These are phyloP conservation scores for Crotophaga sulcirostris DNA, from an alignment of 2,113 vertebrate species.

Conservation along the genomic window DNA sequence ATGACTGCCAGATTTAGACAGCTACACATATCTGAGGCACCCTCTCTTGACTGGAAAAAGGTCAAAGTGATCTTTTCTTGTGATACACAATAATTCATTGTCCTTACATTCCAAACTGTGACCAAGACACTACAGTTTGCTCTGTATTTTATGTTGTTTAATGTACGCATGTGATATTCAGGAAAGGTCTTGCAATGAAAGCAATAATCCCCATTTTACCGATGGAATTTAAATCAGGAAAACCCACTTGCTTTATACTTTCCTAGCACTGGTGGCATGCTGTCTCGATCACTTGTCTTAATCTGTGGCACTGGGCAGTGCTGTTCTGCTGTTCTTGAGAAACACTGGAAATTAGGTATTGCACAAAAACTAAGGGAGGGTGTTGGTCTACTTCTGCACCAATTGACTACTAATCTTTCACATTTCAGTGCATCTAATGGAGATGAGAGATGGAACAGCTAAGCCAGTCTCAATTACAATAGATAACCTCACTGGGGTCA, in stretches of 20 bases:
- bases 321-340: not conserved
- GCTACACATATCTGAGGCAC: not conserved
- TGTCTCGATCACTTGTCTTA: not conserved
- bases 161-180: not conserved
- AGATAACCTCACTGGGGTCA: not conserved
- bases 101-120: not conserved
- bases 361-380: not conserved
- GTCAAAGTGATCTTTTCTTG: conserved; percentile 16
- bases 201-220: not conserved
- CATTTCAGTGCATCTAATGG: conserved; percentile 22
- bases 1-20: not conserved
- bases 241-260: conserved; percentile 3
- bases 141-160: not conserved
- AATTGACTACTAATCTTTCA: not conserved
- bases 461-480: not conserved
- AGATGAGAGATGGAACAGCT: conserved; percentile 6
- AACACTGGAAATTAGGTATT: not conserved
- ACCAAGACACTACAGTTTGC: not conserved
- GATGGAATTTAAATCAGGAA: conserved; percentile 21
- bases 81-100: not conserved
- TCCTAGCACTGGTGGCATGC: not conserved
- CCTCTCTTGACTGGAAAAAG: not conserved
- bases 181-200: conserved; percentile 43
- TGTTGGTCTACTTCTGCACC: not conserved
- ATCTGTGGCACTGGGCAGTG: not conserved